phyloP scores from a whole-genome alignment of 2,797 vertebrate genomes.

The Syncerus caffer region DNA sequence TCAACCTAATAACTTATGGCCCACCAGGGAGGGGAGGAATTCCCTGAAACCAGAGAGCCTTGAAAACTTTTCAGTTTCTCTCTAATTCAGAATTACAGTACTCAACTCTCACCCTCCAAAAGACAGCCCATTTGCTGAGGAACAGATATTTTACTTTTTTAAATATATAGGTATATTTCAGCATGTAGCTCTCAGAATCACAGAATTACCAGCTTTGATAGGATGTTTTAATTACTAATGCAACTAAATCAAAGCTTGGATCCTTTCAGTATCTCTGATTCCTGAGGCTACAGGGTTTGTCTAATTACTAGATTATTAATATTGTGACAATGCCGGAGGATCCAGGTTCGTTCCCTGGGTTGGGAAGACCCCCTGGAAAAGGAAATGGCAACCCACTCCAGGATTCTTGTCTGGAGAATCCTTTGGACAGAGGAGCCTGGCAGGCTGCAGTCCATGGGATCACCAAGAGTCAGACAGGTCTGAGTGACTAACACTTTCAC shows the following conservation, averaged over 20 bases:
- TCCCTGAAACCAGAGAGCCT: neutral
- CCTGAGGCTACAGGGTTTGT: neutral
- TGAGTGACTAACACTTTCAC: neutral
- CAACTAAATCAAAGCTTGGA: neutral
- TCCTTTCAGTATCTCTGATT: neutral
- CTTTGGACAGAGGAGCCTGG: neutral
- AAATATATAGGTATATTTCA: neutral
- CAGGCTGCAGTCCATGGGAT: neutral
- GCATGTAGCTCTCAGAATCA: neutral
- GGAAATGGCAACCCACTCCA: neutral
- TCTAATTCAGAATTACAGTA: neutral
- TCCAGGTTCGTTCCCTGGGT: rapidly evolving
- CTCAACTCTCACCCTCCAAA: neutral
- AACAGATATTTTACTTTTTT: neutral
- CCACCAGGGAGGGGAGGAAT: neutral
- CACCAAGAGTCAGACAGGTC: neutral
- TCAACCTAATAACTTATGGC: neutral
- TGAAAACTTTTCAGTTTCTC: neutral
- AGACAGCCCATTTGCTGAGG: neutral
- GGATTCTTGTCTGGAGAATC: neutral
- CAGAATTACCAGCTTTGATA: neutral
- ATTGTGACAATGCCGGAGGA: neutral
- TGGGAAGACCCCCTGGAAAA: neutral
- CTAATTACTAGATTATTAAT: neutral
- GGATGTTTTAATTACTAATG: neutral